A percentile compares a stretch with the other conserved stretches of the same genome.
These are phyloP conservation scores for Trichoplusia ni DNA, from an alignment of 1,140 invertebrate genomes.

Conservation along the genomic window DNA sequence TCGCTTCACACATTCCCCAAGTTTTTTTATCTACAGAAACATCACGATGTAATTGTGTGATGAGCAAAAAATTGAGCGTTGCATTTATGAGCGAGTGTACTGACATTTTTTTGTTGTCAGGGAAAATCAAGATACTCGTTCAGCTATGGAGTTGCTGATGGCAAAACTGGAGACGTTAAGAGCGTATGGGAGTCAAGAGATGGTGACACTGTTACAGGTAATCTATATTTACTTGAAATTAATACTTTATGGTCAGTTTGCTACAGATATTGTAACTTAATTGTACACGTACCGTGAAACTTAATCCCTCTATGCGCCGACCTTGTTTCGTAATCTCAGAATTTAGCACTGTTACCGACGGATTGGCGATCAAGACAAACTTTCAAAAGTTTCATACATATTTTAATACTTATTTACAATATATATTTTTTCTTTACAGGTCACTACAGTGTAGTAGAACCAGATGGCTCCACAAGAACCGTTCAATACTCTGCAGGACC, in stretches of 20 bases:
- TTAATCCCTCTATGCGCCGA: no score
- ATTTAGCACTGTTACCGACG: no score
- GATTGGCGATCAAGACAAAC: no score
- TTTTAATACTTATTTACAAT: no score
- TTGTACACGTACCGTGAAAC: no score
- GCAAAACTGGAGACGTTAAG: conserved; percentile 84
- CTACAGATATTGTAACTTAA: no score
- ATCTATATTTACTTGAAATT: neutral
- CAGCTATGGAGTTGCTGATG: conserved; percentile 82
- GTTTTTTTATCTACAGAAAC: conserved; percentile 42
- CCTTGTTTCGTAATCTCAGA: neutral
- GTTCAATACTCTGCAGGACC: conserved; percentile 79
- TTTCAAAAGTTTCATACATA: no score
- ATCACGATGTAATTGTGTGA: conserved; percentile 46
- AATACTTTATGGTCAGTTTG: neutral
- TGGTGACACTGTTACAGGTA: conserved; percentile 83
- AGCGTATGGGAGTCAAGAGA: conserved; percentile 85
- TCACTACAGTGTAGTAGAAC: conserved; percentile 77
- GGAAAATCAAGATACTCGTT: conserved; percentile 80
- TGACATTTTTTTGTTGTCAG: conserved; percentile 59
- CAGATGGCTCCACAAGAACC: conserved; percentile 77
- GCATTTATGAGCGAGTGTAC: conserved; percentile 29
- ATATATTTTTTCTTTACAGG: conserved; percentile 52
- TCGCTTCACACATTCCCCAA: conserved; percentile 58
- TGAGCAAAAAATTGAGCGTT: conserved; percentile 41